These are phyloP conservation scores for Drusus annulatus DNA, from an alignment of 1,140 invertebrate genomes.

Conservation along the genomic window DNA sequence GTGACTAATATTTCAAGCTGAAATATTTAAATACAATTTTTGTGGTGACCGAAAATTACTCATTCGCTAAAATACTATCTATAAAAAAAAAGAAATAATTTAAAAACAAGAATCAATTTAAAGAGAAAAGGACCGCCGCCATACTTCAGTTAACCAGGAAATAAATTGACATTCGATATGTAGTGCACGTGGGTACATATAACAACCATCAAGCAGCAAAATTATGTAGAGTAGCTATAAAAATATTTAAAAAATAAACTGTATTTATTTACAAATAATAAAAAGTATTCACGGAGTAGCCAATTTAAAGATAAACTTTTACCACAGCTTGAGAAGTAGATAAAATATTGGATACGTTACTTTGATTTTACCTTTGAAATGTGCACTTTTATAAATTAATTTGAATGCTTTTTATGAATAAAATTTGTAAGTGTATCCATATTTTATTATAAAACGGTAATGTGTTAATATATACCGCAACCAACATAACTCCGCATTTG, in stretches of 20 bases:
- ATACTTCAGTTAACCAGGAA: conserved; percentile 1
- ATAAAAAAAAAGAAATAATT: conserved; percentile 25
- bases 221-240: conserved; percentile 27
- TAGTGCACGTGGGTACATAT: conserved; percentile 20
- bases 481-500: too few species aligned
- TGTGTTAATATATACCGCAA: too few species aligned
- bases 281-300: not conserved
- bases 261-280: conserved; percentile 19
- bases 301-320: too few species aligned
- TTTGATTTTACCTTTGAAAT: too few species aligned
- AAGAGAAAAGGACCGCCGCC: conserved; percentile 4
- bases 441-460: too few species aligned
- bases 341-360: too few species aligned
- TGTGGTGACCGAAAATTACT: conserved; percentile 28
- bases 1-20: conserved; percentile 39
- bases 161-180: conserved; percentile 22
- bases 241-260: conserved; percentile 30
- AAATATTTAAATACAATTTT: conserved; percentile 42
- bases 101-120: conserved; percentile 20
- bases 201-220: conserved; percentile 20
- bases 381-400: too few species aligned
- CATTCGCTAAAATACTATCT: conserved; percentile 27
- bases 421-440: too few species aligned
- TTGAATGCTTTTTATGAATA: too few species aligned
- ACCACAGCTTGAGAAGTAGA: too few species aligned